Evolutionary conservation across 2,888 invertebrate genomes (phyloP).

Genomic region (Dryobotodes eremita): DNA sequence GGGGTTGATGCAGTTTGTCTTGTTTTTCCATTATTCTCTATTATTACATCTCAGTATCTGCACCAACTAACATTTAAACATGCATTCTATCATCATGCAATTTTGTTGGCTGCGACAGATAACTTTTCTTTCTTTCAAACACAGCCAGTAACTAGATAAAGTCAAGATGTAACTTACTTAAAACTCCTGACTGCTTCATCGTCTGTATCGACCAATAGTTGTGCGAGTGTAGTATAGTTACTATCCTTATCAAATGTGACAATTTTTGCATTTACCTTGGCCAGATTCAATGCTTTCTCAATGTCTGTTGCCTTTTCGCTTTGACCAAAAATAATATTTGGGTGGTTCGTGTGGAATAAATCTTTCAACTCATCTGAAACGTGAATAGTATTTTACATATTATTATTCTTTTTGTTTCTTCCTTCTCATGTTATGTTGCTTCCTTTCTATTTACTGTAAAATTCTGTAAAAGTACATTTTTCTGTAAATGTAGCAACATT

Average conservation of each 20-base stretch:
- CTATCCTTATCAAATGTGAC: conserved; percentile 28
- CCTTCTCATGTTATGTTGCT: background rate
- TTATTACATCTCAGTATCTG: no score
- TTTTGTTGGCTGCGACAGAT: no score
- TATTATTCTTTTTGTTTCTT: no score
- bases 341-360: conserved; percentile 30
- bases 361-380: conserved; percentile 53
- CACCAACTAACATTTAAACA: background rate
- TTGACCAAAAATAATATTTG: conserved; percentile 57
- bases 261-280: conserved; percentile 18
- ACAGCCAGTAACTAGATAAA: background rate
- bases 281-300: conserved; percentile 39
- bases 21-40: background rate
- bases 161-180: conserved; percentile 40
- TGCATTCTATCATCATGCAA: background rate
- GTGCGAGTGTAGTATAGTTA: conserved; percentile 18
- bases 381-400: background rate
- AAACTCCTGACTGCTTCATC: conserved; percentile 22
- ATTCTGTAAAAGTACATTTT: no score
- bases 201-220: conserved; percentile 23
- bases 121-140: no score
- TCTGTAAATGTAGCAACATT: no score
- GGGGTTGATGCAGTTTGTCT: background rate
- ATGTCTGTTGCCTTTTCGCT: conserved; percentile 37
- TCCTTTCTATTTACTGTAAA: no score